Percentiles rank a stretch among this genome's conserved stretches.
These are phyloP conservation scores for Synergus umbraculus DNA, from an alignment of 2,888 invertebrate genomes.

Conservation along the genomic window DNA sequence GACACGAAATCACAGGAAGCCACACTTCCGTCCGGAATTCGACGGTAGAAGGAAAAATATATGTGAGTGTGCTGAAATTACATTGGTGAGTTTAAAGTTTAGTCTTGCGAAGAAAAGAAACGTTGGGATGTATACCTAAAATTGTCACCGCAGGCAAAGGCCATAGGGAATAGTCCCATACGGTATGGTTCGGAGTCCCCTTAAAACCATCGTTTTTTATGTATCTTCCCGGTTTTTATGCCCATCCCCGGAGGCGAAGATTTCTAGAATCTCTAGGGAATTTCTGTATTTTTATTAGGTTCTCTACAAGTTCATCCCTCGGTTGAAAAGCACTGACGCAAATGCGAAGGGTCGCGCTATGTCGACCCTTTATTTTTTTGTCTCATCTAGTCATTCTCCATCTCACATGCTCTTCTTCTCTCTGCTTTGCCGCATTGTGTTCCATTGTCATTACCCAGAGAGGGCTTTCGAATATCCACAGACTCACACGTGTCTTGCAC, in stretches of 20 bases:
- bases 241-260: background rate
- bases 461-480: conserved; percentile 38
- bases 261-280: conserved; percentile 29
- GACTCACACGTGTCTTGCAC: conserved; percentile 33
- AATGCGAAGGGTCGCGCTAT: conserved; percentile 57
- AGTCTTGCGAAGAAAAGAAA: background rate
- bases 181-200: background rate
- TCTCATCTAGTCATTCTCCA: conserved; percentile 53
- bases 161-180: conserved; percentile 2
- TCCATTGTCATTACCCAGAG: conserved; percentile 27
- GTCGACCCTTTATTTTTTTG: conserved; percentile 54
- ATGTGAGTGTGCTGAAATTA: background rate
- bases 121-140: background rate
- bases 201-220: background rate
- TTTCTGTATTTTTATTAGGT: conserved; percentile 41
- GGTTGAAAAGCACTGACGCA: conserved; percentile 53
- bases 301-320: conserved; percentile 51
- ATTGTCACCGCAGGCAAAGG: background rate
- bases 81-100: background rate
- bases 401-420: conserved; percentile 43
- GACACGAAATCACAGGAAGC: conserved; percentile 10
- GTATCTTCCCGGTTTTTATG: background rate
- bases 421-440: conserved; percentile 25
- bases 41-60: background rate
- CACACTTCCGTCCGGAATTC: background rate